Conservation (phyloP, 2,888 invertebrate genomes). For the Melinaea marsaeus region DNA sequence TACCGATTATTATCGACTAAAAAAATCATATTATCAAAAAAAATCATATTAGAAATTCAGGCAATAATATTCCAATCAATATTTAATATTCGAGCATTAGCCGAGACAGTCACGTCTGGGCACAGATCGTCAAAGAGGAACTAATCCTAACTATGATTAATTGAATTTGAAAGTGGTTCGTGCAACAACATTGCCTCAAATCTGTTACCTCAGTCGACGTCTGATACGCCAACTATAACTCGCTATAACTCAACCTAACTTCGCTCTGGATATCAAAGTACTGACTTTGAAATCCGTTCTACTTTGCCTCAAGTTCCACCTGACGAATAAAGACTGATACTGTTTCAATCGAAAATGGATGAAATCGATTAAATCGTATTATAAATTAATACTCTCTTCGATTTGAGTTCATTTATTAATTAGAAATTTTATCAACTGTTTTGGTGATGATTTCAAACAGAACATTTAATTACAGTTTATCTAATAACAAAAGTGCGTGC, state of each 20-base stretch:
- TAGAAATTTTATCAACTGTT: too few species aligned
- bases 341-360: conserved; percentile 26
- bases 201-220: conserved; percentile 61
- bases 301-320: conserved; percentile 43
- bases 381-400: neutral
- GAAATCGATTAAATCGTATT: conserved; percentile 2
- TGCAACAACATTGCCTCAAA: conserved; percentile 51
- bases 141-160: conserved; percentile 74
- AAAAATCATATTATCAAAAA: too few species aligned
- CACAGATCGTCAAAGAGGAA: conserved; percentile 66
- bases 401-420: too few species aligned
- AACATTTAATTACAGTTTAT: too few species aligned
- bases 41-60: conserved; percentile 32
- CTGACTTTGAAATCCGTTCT: conserved; percentile 46
- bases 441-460: too few species aligned
- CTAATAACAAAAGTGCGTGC: too few species aligned
- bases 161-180: conserved; percentile 67
- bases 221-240: conserved; percentile 44
- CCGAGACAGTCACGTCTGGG: conserved; percentile 61
- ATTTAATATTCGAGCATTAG: conserved; percentile 45
- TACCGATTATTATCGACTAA: too few species aligned
- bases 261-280: neutral
- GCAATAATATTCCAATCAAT: conserved; percentile 23
- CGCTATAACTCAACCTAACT: conserved; percentile 3
- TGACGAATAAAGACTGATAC: conserved; percentile 49